These are phyloP conservation scores for Allophyes oxyacanthae DNA, from an alignment of 2,888 invertebrate species.

Conservation along the genomic window DNA sequence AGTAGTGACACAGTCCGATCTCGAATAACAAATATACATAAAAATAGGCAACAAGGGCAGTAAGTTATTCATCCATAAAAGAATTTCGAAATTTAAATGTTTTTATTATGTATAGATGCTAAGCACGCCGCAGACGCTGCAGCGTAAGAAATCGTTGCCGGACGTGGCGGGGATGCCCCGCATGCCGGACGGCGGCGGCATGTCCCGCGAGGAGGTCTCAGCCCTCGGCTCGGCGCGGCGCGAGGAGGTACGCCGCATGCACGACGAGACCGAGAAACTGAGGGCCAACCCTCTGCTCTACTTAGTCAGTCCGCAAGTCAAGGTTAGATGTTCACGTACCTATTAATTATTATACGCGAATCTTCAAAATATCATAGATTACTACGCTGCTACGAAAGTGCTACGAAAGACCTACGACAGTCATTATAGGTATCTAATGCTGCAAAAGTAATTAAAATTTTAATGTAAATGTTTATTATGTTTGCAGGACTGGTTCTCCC, in stretches of 20 bases:
- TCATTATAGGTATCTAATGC: neutral
- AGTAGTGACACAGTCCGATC: too few relatives aligned
- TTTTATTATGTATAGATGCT: constrained; percentile 89
- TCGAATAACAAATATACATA: too few relatives aligned
- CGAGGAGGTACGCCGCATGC: constrained; percentile 97
- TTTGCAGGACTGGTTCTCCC: constrained; percentile 97
- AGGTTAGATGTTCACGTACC: constrained; percentile 89
- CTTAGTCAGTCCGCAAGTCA: constrained; percentile 98
- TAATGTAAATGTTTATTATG: constrained; percentile 10
- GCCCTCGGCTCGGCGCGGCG: constrained; percentile 97
- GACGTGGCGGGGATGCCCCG: constrained; percentile 96
- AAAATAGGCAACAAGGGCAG: too few relatives aligned
- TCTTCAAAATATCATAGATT: neutral
- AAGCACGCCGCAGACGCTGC: constrained; percentile 94
- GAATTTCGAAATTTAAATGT: too few relatives aligned
- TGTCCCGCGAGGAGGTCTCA: constrained; percentile 98
- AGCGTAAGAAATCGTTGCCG: constrained; percentile 98
- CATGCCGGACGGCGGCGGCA: constrained; percentile 91
- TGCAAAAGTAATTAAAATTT: neutral
- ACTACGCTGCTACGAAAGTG: constrained; percentile 21
- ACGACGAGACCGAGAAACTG: constrained; percentile 97
- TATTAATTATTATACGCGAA: neutral
- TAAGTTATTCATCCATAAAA: too few relatives aligned
- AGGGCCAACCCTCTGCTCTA: constrained; percentile 98
- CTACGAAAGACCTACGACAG: constrained; percentile 42